Conservation (phyloP, 1,140 invertebrate species). For the Temnothorax curvispinosus region DNA sequence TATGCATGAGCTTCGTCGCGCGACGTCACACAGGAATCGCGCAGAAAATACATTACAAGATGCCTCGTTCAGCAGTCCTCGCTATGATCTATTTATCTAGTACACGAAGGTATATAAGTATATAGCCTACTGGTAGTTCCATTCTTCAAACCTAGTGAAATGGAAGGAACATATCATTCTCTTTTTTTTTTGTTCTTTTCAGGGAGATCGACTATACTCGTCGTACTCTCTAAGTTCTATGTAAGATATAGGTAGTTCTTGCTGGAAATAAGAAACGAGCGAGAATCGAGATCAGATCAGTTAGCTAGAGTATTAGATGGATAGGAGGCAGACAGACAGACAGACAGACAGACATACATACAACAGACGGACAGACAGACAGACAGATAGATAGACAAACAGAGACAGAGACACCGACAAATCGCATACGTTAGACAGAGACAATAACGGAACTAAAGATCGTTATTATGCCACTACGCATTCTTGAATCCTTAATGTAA, state of each 20-base stretch:
- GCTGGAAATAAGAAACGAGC: constrained; percentile 68
- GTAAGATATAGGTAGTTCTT: constrained; percentile 56
- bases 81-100: constrained; percentile 54
- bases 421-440: constrained; percentile 71
- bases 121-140: constrained; percentile 62
- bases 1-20: constrained; percentile 52
- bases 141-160: constrained; percentile 64
- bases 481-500: constrained; percentile 67
- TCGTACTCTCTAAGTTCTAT: constrained; percentile 52
- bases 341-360: constrained; percentile 71
- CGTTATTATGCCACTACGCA: constrained; percentile 68
- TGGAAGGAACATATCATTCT: constrained; percentile 44
- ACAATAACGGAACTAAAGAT: constrained; percentile 71
- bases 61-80: constrained; percentile 44
- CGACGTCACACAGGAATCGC: not conserved
- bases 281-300: constrained; percentile 68
- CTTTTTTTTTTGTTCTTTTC: constrained; percentile 11
- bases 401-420: constrained; percentile 69
- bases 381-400: constrained; percentile 68
- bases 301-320: constrained; percentile 66
- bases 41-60: not conserved
- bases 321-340: constrained; percentile 71
- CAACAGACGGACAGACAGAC: constrained; percentile 72
- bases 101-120: not conserved
- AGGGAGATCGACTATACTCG: constrained; percentile 1